Conservation (phyloP, 2,888 invertebrate genomes). For the Pseudeuparius sepicola region DNA sequence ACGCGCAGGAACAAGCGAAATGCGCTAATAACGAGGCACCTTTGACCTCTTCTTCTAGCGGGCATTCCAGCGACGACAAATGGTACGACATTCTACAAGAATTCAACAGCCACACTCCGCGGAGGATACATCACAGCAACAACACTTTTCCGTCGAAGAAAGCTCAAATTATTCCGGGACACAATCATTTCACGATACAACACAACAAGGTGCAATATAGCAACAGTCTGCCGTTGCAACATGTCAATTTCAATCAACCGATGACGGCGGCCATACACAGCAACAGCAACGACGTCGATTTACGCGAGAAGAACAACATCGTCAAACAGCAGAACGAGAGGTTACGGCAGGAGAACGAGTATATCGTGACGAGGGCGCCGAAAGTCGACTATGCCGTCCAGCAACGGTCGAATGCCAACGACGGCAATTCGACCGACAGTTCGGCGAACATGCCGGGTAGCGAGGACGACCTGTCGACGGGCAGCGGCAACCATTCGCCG, state of each 20-base stretch:
- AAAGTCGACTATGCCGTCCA: constrained; percentile 30
- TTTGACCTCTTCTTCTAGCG: constrained; percentile 2
- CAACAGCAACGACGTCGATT: constrained; percentile 35
- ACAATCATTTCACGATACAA: constrained; percentile 35
- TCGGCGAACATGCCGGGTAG: constrained; percentile 38
- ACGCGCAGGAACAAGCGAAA: constrained; percentile 27
- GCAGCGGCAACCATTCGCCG: constrained; percentile 46
- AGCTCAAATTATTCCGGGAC: constrained; percentile 26
- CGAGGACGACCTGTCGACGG: constrained; percentile 49
- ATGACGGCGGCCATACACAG: constrained; percentile 36
- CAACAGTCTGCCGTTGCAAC: constrained; percentile 39
- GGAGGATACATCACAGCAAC: constrained; percentile 24
- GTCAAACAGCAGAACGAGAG: constrained; percentile 36
- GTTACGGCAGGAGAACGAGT: constrained; percentile 41
- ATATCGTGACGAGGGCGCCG: constrained; percentile 34
- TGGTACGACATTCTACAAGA: constrained; percentile 50
- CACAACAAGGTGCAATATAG: constrained; percentile 39
- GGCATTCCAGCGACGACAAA: constrained; percentile 52
- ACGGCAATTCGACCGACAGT: constrained; percentile 45
- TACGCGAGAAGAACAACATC: constrained; percentile 31
- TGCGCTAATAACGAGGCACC: neutral
- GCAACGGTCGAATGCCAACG: constrained; percentile 36
- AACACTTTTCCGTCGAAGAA: constrained; percentile 33
- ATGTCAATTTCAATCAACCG: constrained; percentile 36
- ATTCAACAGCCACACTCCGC: constrained; percentile 36